A percentile compares a stretch with the other conserved stretches of the same genome.
phyloP scores from a whole-genome alignment of 2,888 invertebrate species.

The Dynastes tityus region DNA sequence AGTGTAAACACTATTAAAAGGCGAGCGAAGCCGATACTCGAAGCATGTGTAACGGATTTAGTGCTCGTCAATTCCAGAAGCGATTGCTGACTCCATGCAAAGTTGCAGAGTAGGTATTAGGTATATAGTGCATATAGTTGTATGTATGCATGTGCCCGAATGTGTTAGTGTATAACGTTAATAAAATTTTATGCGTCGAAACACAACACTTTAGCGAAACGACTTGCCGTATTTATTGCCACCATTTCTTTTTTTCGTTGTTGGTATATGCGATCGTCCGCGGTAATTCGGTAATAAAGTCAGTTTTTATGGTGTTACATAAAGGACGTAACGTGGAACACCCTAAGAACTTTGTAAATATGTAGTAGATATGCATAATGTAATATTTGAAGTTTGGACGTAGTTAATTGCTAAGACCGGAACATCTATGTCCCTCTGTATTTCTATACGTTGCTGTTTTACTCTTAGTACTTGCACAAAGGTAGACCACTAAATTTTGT shows the following conservation, averaged over 20 bases:
- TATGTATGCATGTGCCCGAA: not conserved
- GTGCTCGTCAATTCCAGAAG: slow-evolving; percentile 42
- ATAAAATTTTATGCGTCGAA: slow-evolving; percentile 35
- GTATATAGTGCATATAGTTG: too few relatives aligned
- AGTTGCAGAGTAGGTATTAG: not conserved
- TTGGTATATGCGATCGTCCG: not conserved
- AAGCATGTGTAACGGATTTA: slow-evolving; percentile 42
- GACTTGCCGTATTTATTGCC: slow-evolving; percentile 3
- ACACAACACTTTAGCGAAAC: slow-evolving; percentile 22
- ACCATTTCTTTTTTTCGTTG: not conserved
- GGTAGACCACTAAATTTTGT: too few relatives aligned
- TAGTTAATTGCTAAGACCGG: too few relatives aligned
- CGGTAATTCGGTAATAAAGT: not conserved
- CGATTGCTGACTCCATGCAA: slow-evolving; percentile 27
- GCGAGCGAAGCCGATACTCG: slow-evolving; percentile 32
- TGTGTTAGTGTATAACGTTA: not conserved
- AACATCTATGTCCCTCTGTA: too few relatives aligned
- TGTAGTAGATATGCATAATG: too few relatives aligned
- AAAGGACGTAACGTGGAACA: not conserved
- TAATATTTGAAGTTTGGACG: too few relatives aligned
- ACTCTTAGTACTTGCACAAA: too few relatives aligned
- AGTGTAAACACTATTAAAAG: slow-evolving; percentile 44
- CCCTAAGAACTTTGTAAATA: too few relatives aligned
- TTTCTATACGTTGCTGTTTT: too few relatives aligned
- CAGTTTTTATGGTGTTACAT: not conserved